Evolutionary conservation across 2,113 vertebrate species (phyloP), one percentile per base, ranked within the genome.

Genomic region (Cyprinus carpio): DNA sequence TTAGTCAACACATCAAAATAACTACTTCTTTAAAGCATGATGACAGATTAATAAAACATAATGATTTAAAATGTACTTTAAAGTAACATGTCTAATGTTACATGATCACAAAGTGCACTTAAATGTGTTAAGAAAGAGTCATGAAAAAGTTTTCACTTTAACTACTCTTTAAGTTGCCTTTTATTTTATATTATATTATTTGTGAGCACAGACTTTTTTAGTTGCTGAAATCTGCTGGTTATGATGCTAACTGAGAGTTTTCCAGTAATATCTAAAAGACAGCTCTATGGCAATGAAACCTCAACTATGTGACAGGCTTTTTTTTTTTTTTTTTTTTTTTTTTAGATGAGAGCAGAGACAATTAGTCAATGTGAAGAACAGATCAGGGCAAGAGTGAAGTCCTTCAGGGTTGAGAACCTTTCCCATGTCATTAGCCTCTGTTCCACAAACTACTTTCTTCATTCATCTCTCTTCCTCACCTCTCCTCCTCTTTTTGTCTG

Each of bases 311-410:
- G 34, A 34, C 34, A 34, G 34, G 34, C 34, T n/a, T n/a, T n/a
- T 34, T 2, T 2, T 3, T 37, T 37, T 37, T 37, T 37, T 37
- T 37, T 37, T 40, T 40, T 43, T 43, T 43, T 9, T 43, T 90
- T 91, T 86, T 85, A 86, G 89, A 83, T 78, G 84, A 89, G 90
- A 89, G 92, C 89, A 88, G 75, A 31, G 37, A 60, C 81, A 46
- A 92, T 88, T 46, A 85, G 92, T 93, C 93, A 91, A 92, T 93
- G 92, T 88, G 91, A 91, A 89, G 90, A 93, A 88, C 89, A 88
- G 86, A 87, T 90, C 69, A 91, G 90, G 88, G 87, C 91, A 87
- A 62, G 77, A 83, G 67, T 84, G 75, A 87, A 84, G 88, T 88
- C 29, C 87, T 91, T 82, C 84, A 25, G 78, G 54, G 43, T n/a